Conservation (phyloP, 35 echinoderm and acorn worm species). For the Heliocidaris tuberculata region DNA sequence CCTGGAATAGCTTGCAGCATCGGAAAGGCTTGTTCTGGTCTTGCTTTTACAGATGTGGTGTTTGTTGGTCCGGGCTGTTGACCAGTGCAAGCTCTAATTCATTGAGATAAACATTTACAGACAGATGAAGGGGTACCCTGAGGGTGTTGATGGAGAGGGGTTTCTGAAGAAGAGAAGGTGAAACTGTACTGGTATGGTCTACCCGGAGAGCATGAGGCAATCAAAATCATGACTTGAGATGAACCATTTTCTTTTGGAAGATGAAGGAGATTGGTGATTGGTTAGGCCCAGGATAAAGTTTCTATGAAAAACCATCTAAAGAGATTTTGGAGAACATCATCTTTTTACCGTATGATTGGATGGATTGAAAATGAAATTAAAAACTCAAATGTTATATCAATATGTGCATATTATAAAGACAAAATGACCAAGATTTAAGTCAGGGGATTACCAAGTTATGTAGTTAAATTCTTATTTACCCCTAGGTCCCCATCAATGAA, state of each 20-base stretch:
- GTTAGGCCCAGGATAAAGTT: neutral
- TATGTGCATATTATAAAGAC: too few relatives aligned
- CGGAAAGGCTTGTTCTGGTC: neutral
- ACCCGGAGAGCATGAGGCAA: too few relatives aligned
- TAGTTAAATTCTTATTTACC: neutral
- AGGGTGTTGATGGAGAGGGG: neutral
- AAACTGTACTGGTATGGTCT: too few relatives aligned
- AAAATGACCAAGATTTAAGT: too few relatives aligned
- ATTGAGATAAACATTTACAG: conserved; percentile 13
- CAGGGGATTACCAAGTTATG: too few relatives aligned
- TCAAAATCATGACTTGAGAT: neutral
- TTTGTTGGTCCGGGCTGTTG: neutral
- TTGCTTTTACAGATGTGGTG: conserved; percentile 16
- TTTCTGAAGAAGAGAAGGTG: neutral
- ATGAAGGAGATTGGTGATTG: neutral
- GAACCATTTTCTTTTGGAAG: neutral
- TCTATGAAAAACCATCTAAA: too few relatives aligned
- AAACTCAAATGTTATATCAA: too few relatives aligned
- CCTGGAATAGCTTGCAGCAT: neutral
- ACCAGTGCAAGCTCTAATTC: conserved; percentile 16
- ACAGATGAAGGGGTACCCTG: neutral
- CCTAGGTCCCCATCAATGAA: neutral
- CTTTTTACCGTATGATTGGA: too few relatives aligned
- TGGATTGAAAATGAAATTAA: too few relatives aligned
- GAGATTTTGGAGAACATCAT: too few relatives aligned